These are phyloP conservation scores for Myotis pilosus DNA, from an alignment of 2,797 vertebrate species.

Conservation along the genomic window DNA sequence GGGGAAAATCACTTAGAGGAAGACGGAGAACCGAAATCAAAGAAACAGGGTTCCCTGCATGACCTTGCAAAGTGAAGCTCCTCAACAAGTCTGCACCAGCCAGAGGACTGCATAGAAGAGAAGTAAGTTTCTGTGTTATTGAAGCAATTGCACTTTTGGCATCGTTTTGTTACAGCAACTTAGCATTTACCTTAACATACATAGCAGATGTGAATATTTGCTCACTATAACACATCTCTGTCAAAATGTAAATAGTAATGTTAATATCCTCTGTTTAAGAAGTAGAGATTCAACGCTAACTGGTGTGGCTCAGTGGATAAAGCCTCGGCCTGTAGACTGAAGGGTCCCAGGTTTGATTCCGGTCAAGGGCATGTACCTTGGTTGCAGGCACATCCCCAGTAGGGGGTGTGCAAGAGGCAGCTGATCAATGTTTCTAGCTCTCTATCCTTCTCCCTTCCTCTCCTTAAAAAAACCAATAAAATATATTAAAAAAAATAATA, in stretches of 20 bases:
- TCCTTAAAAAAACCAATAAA: too few species aligned
- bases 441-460: too few species aligned
- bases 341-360: too few species aligned
- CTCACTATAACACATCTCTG: background rate
- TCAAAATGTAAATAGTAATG: background rate
- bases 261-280: constrained; percentile 10
- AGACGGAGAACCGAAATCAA: background rate
- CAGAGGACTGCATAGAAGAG: background rate
- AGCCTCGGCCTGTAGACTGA: too few species aligned
- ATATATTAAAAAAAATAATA: too few species aligned
- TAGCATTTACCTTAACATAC: background rate
- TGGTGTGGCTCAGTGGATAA: too few species aligned
- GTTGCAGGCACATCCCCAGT: too few species aligned
- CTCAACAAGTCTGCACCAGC: background rate
- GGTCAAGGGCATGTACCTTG: too few species aligned
- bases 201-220: background rate
- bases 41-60: background rate
- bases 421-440: too few species aligned
- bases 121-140: background rate
- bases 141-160: background rate
- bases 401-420: too few species aligned
- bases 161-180: background rate
- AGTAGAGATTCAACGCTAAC: background rate
- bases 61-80: background rate
- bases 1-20: background rate